Evolutionary conservation across 2,797 vertebrate genomes (phyloP).

Genomic region (Carapus acus): DNA sequence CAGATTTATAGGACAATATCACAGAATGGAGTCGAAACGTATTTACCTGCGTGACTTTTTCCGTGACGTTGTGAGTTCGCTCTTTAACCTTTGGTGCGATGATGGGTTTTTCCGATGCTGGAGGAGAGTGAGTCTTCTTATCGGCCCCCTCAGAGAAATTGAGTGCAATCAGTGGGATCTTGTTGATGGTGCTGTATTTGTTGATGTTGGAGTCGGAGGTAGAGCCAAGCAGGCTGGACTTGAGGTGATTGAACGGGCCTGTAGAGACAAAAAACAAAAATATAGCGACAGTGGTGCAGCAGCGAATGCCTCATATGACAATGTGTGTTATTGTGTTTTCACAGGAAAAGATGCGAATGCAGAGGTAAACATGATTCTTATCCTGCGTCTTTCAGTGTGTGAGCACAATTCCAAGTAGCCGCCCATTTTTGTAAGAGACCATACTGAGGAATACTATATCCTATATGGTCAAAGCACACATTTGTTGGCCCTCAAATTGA

Average conservation of each 20-base stretch:
- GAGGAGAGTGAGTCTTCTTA: slow-evolving; percentile 91
- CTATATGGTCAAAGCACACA: no score
- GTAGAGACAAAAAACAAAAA: slow-evolving; percentile 34
- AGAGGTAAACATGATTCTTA: no score
- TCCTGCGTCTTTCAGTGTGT: no score
- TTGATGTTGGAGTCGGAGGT: slow-evolving; percentile 99
- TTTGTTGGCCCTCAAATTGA: no score
- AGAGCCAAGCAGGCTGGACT: slow-evolving; percentile 94
- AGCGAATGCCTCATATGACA: no score
- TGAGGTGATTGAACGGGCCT: slow-evolving; percentile 97
- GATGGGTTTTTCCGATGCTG: slow-evolving; percentile 92
- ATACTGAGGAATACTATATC: no score
- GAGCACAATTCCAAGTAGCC: no score
- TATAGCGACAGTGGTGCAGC: slow-evolving; percentile 7
- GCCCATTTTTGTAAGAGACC: no score
- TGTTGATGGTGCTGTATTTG: slow-evolving; percentile 98
- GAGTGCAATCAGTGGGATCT: slow-evolving; percentile 95
- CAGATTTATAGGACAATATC: no score
- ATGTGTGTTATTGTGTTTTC: no score
- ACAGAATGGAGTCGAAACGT: no score
- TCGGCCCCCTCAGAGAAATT: slow-evolving; percentile 92
- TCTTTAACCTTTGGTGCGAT: slow-evolving; percentile 99
- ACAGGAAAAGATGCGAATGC: no score
- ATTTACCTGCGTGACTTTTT: slow-evolving; percentile 97
- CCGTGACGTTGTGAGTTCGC: slow-evolving; percentile 96